Evolutionary conservation across 2,797 vertebrate genomes (phyloP).

Genomic region (Siniperca undulata): DNA sequence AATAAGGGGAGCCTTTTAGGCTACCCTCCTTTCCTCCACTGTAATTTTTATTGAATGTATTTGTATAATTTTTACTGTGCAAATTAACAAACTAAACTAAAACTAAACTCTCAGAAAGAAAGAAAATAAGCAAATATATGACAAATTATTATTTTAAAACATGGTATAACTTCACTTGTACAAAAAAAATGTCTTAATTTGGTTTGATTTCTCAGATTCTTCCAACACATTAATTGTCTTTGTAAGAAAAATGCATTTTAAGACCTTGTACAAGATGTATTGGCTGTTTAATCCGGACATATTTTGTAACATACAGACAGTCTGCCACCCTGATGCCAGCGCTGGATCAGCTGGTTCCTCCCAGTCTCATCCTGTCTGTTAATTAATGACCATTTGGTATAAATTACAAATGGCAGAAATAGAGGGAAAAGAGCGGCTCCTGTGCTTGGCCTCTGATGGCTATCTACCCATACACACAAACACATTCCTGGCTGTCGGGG

Average conservation of each 20-base stretch:
- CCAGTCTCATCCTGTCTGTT: slow-evolving; percentile 76
- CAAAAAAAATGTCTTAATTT: background rate
- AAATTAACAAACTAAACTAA: too few relatives aligned
- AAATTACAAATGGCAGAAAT: slow-evolving; percentile 86
- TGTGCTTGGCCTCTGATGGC: slow-evolving; percentile 25
- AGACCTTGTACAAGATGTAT: background rate
- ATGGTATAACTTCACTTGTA: background rate
- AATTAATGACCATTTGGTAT: slow-evolving; percentile 96
- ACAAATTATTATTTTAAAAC: background rate
- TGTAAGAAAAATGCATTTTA: background rate
- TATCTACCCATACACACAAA: slow-evolving; percentile 7
- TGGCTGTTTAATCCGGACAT: background rate
- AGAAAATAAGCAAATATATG: background rate
- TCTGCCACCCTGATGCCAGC: slow-evolving; percentile 27
- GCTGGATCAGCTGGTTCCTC: slow-evolving; percentile 20
- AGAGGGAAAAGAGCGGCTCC: background rate
- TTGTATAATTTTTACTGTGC: too few relatives aligned
- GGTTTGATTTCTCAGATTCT: background rate
- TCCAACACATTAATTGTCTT: background rate
- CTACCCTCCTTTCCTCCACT: too few relatives aligned
- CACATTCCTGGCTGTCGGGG: slow-evolving; percentile 11
- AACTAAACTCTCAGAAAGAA: background rate
- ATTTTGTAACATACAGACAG: slow-evolving; percentile 9
- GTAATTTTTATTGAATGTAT: too few relatives aligned
- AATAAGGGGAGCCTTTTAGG: too few relatives aligned